Evolutionary conservation across 2,113 vertebrate genomes (phyloP).

Genomic region (Lampris megalopsis): DNA sequence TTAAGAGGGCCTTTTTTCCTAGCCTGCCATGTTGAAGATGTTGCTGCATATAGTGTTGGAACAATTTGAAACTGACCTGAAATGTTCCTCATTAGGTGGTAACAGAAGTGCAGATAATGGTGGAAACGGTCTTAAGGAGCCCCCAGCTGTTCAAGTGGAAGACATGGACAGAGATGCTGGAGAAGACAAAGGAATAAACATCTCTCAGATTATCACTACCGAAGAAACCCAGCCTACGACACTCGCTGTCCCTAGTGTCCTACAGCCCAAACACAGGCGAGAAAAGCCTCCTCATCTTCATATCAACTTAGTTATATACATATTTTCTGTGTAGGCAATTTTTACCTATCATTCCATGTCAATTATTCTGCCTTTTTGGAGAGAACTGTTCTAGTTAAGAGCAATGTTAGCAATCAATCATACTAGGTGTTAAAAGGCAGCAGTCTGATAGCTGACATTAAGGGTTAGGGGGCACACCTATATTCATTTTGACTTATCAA

Average conservation of each 20-base stretch:
- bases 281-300: neutral
- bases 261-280: slow-evolving; percentile 50
- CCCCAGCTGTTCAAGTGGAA: slow-evolving; percentile 44
- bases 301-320: too few species aligned
- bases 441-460: too few species aligned
- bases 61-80: neutral
- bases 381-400: too few species aligned
- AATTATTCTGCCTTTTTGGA: too few species aligned
- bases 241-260: slow-evolving; percentile 5
- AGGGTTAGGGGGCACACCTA: too few species aligned
- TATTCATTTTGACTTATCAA: too few species aligned
- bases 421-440: too few species aligned
- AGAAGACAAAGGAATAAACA: slow-evolving; percentile 14
- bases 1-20: neutral
- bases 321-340: too few species aligned
- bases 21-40: neutral
- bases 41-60: neutral
- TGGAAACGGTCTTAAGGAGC: slow-evolving; percentile 32
- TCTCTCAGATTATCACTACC: slow-evolving; percentile 71
- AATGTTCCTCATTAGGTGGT: slow-evolving; percentile 36
- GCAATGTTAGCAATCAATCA: too few species aligned
- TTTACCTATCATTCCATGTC: too few species aligned
- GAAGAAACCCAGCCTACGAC: slow-evolving; percentile 30
- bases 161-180: slow-evolving; percentile 24
- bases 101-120: neutral